Conservation (phyloP, 2,113 vertebrate genomes). For the Anas platyrhynchos region DNA sequence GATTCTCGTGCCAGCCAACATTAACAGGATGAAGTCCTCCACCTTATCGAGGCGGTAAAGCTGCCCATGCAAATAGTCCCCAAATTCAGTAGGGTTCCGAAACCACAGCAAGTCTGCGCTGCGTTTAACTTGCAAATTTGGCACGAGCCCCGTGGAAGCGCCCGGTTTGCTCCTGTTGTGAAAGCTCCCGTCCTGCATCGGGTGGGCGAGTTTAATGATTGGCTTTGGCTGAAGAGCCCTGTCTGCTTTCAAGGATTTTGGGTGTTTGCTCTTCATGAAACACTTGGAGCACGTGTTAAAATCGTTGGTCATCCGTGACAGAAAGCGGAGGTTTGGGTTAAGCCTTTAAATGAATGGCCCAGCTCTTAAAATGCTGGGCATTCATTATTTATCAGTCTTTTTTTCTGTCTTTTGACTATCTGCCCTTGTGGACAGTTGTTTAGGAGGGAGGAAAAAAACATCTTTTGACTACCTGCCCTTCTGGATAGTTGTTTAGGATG, state of each 20-base stretch:
- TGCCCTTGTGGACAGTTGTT: not conserved
- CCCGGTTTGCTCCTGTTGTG: not conserved
- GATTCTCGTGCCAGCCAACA: not conserved
- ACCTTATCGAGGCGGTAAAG: not conserved
- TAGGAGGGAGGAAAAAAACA: too few relatives aligned
- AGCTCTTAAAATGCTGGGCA: not conserved
- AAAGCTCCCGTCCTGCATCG: not conserved
- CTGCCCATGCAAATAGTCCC: not conserved
- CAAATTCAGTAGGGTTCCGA: not conserved
- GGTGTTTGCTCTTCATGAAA: not conserved
- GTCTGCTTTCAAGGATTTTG: not conserved
- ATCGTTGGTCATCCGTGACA: rapidly evolving
- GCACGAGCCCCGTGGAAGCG: too few relatives aligned
- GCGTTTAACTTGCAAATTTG: rapidly evolving
- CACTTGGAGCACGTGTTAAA: not conserved
- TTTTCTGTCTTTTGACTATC: not conserved
- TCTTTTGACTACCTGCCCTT: not conserved
- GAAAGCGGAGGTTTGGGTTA: not conserved
- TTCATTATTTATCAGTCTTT: not conserved
- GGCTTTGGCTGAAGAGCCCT: not conserved
- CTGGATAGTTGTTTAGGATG: not conserved
- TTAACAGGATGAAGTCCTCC: not conserved
- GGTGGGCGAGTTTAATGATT: not conserved
- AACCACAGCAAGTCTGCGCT: not conserved
- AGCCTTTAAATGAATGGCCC: not conserved